Base-by-base conservation (phyloP, 2,797 vertebrate species). In the Sebastes iracundus region DNA sequence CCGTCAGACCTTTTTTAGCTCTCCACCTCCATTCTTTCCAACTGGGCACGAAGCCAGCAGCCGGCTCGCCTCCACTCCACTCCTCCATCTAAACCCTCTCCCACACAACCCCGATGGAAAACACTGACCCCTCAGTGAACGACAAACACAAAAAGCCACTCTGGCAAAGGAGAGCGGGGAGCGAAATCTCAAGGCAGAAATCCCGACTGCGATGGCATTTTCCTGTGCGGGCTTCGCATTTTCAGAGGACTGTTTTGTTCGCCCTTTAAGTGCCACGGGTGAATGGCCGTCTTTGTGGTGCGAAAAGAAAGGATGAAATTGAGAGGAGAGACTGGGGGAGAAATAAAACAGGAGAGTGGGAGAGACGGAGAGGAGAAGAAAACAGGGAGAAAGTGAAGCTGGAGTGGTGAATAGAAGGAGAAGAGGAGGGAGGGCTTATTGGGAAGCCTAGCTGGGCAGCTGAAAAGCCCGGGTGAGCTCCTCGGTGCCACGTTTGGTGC, bases 261-360 rank as follows among this genome's bases (percentile, higher is more conserved):
- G 30, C 59, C 77, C 77, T 86, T 62, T 60, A 71, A 90, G 90
- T 73, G 85, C 68, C 78, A 35, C 2, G 77, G 68, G 58, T 93
- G 90, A 95, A 94, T 90, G 87, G 76, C 25, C 1, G 78, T 75
- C 94, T 93, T 94, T 94, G 92, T 94, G 78, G 70, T 65, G 46
- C 11, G 35, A 0, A 65, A 71, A 92, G 88, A 94, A 91, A 90
- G 90, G 77, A 61, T 67, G 81, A 90, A 91, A 92, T 38, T 83
- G 90, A 92, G 88, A 88, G 76, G 78, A 85, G 86, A 79, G 73
- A 72, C 72, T 8, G 35, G 65, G 56, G 80, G 53, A 79, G 63
- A 74, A 27, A 20, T 55, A 55, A 58, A 55, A 52, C 0, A 6
- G 61, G 71, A 75, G 30, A 67, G 79, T 38, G 72, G 63, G 75